Evolutionary conservation across 53 echinoderm and acorn worm species (phyloP), one percentile per base, ranked within the genome.

Genomic region (Actinopyga echinites): DNA sequence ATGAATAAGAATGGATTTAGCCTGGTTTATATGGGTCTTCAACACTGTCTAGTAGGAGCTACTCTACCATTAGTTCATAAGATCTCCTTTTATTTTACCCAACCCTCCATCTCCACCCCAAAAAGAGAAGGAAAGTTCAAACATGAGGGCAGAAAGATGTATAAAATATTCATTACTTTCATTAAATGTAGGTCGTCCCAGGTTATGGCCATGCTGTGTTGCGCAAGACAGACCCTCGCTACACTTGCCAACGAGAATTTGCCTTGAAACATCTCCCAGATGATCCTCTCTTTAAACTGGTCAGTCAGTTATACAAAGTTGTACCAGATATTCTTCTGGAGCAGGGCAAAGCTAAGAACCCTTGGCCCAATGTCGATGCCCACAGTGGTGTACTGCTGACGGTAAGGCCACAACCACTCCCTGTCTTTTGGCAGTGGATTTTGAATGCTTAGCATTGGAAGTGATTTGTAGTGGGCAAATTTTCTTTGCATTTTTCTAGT

Each of bases 161-260:
- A 1, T 0, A 24, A 60, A 62, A 62, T 28, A 23, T 31, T 17
- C 11, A 62, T 13, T 62, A 22, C 63, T 30, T 62, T 62, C 28
- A 12, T 0, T 49, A 49, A 49, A 6, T n/a, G 13, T 82, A 97
- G 97, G 97, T 97, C 79, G 97, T 97, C 64, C 97, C 97, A 64
- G 97, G 97, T 37, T 97, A 94, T 49, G 97, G 97, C 17, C 97
- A 97, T 79, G 97, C 97, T 73, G 97, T 97, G 12, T 84, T 97
- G 23, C 90, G 97, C 32, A 93, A 94, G 99, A 99, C 99, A 17
- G 99, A 99, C 62, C 99, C 99, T 17, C 84, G 99, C 32, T 99
- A 99, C 68, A 85, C 75, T 30, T 91, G 91, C 69, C 99, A 99
- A 85, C 92, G 94, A 54, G 87, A 99, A 84, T 99, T 99, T 89